These are phyloP conservation scores for Picathartes gymnocephalus DNA, from an alignment of 2,113 vertebrate species.

Conservation along the genomic window DNA sequence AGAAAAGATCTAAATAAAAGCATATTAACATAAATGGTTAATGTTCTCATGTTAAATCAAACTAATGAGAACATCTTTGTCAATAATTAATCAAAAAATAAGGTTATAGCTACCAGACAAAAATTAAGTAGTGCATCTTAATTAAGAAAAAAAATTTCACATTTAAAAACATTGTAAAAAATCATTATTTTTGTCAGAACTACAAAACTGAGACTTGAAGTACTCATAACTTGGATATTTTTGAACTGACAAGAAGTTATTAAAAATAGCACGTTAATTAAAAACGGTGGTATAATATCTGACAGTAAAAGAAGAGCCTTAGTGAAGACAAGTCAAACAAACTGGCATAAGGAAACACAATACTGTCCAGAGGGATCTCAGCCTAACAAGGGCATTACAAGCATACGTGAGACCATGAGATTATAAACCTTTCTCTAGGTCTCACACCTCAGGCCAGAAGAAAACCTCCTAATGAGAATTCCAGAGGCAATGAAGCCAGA, in stretches of 20 bases:
- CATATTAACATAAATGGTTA: neutral
- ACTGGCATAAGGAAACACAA: neutral
- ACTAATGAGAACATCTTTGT: neutral
- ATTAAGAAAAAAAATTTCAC: neutral
- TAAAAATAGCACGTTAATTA: neutral
- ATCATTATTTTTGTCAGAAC: neutral
- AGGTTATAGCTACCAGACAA: neutral
- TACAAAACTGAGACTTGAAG: neutral
- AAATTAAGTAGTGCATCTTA: neutral
- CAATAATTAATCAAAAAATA: neutral
- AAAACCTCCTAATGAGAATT: constrained; percentile 12
- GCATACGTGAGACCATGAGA: neutral
- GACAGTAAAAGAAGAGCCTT: neutral
- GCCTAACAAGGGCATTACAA: neutral
- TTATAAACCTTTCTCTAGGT: neutral
- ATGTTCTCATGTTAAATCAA: neutral
- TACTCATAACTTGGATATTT: neutral
- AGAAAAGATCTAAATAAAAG: neutral
- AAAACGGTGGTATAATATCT: neutral
- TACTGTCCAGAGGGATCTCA: neutral
- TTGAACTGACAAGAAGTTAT: neutral
- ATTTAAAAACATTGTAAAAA: neutral
- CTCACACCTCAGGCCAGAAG: constrained; percentile 19
- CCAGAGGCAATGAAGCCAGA: neutral
- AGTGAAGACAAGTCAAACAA: neutral